These are phyloP conservation scores for Microcebus jonahi DNA, from an alignment of 2,113 vertebrate species.

Conservation along the genomic window DNA sequence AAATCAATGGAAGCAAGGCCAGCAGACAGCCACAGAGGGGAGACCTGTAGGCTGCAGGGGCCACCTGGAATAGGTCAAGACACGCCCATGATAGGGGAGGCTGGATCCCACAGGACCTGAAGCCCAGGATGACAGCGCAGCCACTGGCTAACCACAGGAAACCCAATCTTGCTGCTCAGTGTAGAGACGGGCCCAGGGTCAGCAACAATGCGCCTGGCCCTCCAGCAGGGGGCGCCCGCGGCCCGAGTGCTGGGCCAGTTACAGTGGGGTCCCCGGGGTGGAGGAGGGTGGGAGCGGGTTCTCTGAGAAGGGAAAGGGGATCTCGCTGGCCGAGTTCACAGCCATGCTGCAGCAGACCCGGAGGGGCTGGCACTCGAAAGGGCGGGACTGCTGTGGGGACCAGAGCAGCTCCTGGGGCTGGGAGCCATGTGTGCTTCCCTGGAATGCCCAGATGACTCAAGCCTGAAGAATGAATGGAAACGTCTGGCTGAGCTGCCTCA, in stretches of 20 bases:
- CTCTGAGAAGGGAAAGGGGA: not conserved
- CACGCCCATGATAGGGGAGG: not conserved
- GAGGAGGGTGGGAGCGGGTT: not conserved
- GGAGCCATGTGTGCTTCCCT: not conserved
- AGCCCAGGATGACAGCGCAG: not conserved
- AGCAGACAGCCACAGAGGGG: not conserved
- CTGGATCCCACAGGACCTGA: not conserved
- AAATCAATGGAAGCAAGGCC: not conserved
- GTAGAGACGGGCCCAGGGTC: not conserved
- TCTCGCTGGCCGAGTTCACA: not conserved
- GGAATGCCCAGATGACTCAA: not conserved
- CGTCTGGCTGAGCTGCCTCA: not conserved
- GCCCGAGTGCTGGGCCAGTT: not conserved
- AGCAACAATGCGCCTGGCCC: not conserved
- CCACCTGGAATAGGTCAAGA: not conserved
- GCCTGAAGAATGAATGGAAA: not conserved
- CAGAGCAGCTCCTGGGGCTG: slow-evolving; percentile 35
- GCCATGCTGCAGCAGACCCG: not conserved
- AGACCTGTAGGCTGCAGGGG: not conserved
- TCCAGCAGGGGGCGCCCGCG: not conserved
- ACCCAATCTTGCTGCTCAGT: not conserved
- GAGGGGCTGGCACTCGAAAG: not conserved
- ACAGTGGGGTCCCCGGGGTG: not conserved
- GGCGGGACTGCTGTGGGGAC: not conserved
- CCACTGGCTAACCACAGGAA: not conserved